Evolutionary conservation across 2,888 invertebrate genomes (phyloP).

Genomic region (Lacanobia oleracea): DNA sequence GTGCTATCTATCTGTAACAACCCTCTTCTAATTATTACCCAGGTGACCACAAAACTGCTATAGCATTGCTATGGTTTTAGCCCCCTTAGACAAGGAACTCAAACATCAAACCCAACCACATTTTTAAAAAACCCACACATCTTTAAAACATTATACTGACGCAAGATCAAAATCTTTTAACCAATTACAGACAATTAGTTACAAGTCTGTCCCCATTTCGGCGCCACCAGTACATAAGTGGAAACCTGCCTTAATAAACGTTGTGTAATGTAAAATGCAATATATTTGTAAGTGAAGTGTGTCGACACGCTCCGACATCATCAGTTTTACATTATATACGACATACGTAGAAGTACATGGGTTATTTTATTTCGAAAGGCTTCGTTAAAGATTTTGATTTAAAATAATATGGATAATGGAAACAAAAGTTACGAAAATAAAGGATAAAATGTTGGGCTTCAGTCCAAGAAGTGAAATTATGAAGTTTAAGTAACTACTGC

Average conservation of each 20-base stretch:
- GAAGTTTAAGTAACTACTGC: too few species aligned
- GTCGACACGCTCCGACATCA: constrained; percentile 62
- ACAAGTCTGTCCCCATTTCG: constrained; percentile 72
- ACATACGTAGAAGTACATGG: constrained; percentile 26
- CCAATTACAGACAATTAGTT: constrained; percentile 75
- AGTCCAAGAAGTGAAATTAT: too few species aligned
- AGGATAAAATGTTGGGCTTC: too few species aligned
- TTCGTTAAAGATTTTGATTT: background rate
- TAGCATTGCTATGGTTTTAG: background rate
- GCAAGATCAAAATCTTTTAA: constrained; percentile 58
- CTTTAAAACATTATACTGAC: constrained; percentile 19
- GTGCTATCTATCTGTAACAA: background rate
- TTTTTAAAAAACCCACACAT: too few species aligned
- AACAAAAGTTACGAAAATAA: too few species aligned
- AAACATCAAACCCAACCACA: too few species aligned
- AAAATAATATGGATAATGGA: background rate
- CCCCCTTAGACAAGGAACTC: too few species aligned
- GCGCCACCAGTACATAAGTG: constrained; percentile 71
- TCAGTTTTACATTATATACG: constrained; percentile 70
- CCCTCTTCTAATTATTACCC: background rate
- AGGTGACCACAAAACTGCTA: background rate
- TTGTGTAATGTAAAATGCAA: constrained; percentile 71
- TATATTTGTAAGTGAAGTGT: constrained; percentile 62
- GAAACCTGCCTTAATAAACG: constrained; percentile 70
- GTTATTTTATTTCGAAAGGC: constrained; percentile 42